Percentiles rank a stretch among this genome's conserved stretches.
Evolutionary conservation across 2,888 invertebrate genomes (phyloP).

Genomic region (Rhyacophila evoluta): DNA sequence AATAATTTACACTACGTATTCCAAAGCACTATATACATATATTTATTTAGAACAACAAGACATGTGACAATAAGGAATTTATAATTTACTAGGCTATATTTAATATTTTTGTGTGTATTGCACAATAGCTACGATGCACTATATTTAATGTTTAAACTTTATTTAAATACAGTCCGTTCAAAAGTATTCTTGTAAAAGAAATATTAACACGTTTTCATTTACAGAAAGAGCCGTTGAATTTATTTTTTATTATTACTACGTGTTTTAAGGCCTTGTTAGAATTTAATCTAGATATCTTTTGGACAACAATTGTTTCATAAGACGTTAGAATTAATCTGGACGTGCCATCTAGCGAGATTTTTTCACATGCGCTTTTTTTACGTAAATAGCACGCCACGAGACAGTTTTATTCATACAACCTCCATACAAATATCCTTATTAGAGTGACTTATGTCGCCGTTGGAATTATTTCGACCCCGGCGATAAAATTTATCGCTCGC

Average conservation of each 20-base stretch:
- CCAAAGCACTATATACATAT: too few relatives aligned
- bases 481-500: slow-evolving; percentile 41
- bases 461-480: slow-evolving; percentile 45
- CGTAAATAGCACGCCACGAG: slow-evolving; percentile 32
- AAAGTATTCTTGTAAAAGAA: too few relatives aligned
- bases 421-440: slow-evolving; percentile 50
- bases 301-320: slow-evolving; percentile 14
- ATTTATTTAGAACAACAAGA: too few relatives aligned
- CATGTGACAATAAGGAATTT: too few relatives aligned
- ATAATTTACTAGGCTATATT: too few relatives aligned
- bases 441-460: slow-evolving; percentile 43
- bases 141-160: too few relatives aligned
- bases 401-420: slow-evolving; percentile 37
- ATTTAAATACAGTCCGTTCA: too few relatives aligned
- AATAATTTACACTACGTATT: too few relatives aligned
- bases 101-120: too few relatives aligned
- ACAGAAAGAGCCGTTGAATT: background rate
- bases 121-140: too few relatives aligned
- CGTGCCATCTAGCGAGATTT: slow-evolving; percentile 40
- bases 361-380: slow-evolving; percentile 16
- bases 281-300: background rate
- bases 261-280: background rate
- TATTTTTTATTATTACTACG: background rate
- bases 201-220: background rate
- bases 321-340: slow-evolving; percentile 41